Conservation (phyloP, 1,140 invertebrate species). For the Halictus rubicundus region DNA sequence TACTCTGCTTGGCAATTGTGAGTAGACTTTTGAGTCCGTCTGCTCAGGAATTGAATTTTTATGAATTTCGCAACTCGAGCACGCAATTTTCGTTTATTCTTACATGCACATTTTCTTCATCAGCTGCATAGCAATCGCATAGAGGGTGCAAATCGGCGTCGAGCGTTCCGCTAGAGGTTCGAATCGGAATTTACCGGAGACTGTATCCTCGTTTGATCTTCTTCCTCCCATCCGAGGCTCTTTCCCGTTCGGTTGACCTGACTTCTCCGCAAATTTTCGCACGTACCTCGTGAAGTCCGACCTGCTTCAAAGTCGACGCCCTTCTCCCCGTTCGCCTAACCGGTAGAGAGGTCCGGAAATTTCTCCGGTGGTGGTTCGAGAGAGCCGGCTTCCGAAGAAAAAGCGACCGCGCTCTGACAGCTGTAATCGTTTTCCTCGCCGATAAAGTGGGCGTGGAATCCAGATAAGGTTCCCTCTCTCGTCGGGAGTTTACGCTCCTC, state of each 20-base stretch:
- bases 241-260: not conserved
- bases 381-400: not conserved
- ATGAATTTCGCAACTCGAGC: no score
- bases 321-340: not conserved
- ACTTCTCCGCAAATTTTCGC: not conserved
- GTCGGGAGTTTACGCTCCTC: not conserved
- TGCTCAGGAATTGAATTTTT: no score
- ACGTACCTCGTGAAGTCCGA: not conserved
- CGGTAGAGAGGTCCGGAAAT: constrained; percentile 10
- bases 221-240: not conserved
- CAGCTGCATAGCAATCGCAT: no score
- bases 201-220: no score
- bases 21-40: no score
- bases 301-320: not conserved
- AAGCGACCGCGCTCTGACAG: constrained; percentile 19
- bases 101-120: no score
- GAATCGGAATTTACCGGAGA: no score
- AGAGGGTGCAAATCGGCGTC: no score
- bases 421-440: constrained; percentile 22
- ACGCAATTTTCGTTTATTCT: no score
- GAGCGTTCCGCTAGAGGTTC: no score
- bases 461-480: constrained; percentile 18
- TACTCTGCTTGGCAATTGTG: no score
- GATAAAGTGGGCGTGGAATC: constrained; percentile 24
- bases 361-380: not conserved